Conservation (phyloP, 2,113 vertebrate species). For the Platycercus adscitus region DNA sequence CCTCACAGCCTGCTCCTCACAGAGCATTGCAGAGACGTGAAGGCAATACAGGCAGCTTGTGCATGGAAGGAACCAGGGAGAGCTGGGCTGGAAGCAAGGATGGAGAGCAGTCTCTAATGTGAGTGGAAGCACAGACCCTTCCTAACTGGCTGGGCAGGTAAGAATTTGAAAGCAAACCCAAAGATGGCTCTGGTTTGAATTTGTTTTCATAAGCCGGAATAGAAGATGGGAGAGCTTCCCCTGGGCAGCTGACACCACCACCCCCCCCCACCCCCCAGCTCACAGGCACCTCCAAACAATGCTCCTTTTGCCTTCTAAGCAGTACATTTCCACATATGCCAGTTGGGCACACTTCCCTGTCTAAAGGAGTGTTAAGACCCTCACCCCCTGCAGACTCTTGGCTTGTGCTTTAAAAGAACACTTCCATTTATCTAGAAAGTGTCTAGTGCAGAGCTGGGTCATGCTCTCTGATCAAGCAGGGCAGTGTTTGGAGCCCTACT, state of each 20-base stretch:
- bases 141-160: not conserved
- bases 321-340: not conserved
- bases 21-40: not conserved
- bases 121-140: not conserved
- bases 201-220: not conserved
- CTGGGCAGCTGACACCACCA: not conserved
- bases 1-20: not conserved
- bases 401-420: not conserved
- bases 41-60: not conserved
- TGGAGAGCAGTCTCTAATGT: not conserved
- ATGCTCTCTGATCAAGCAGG: not conserved
- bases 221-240: not conserved
- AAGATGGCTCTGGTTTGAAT: not conserved
- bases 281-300: not conserved
- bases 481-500: not conserved
- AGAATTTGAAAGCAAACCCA: not conserved
- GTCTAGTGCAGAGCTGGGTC: rapidly evolving
- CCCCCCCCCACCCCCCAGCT: no score
- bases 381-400: not conserved
- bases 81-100: not conserved
- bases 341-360: not conserved
- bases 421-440: not conserved
- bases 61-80: not conserved
- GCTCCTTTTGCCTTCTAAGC: not conserved
- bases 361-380: not conserved